These are phyloP conservation scores for Melanogrammus aeglefinus DNA, from an alignment of 2,797 vertebrate genomes.

Conservation along the genomic window DNA sequence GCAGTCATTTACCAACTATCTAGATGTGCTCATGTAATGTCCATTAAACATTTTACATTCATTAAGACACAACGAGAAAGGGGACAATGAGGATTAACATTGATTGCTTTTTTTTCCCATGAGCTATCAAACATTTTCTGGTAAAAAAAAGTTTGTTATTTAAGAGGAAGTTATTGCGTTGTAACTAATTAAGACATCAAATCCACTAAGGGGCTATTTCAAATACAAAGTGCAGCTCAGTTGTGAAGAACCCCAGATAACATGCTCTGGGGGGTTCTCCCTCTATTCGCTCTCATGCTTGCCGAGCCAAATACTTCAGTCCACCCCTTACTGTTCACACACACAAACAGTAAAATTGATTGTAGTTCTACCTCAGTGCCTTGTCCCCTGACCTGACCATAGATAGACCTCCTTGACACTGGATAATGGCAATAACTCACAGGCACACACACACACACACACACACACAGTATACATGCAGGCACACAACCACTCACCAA, in stretches of 20 bases:
- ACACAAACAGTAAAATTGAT: background rate
- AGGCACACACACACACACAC: constrained; percentile 21
- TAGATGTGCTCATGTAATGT: background rate
- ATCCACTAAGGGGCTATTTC: background rate
- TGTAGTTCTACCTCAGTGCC: constrained; percentile 26
- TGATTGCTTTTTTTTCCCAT: constrained; percentile 1
- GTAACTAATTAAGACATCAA: background rate
- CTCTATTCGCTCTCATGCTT: background rate
- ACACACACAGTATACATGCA: constrained; percentile 6
- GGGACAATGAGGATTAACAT: background rate
- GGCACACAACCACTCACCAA: background rate
- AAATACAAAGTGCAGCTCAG: background rate
- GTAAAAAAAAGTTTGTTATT: background rate
- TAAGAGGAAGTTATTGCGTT: background rate
- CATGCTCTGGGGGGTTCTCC: background rate
- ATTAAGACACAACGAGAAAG: background rate
- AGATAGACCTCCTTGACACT: constrained; percentile 30
- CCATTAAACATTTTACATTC: background rate
- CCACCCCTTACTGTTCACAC: background rate
- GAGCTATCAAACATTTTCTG: background rate
- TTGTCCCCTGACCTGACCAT: constrained; percentile 40
- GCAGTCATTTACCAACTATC: background rate
- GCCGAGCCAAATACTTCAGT: background rate
- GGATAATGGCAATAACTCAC: constrained; percentile 37
- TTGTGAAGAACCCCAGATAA: background rate